phyloP scores from a whole-genome alignment of 1,140 invertebrate genomes.

The Galendromus occidentalis region DNA sequence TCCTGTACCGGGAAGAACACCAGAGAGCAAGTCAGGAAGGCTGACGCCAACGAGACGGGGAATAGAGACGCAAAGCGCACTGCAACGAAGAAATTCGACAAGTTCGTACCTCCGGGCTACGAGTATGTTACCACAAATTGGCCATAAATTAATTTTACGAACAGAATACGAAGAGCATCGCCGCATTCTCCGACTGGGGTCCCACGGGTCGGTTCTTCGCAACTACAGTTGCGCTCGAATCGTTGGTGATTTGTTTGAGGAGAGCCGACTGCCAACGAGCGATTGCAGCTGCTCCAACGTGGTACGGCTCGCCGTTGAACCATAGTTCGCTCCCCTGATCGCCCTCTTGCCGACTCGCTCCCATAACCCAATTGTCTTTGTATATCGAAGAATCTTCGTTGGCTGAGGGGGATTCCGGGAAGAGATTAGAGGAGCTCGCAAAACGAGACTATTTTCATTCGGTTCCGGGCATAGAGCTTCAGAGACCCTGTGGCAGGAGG shows the following conservation, averaged over 20 bases:
- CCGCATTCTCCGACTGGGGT: neutral
- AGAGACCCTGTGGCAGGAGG: no score
- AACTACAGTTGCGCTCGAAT: neutral
- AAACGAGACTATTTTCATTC: no score
- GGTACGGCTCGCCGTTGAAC: conserved; percentile 18
- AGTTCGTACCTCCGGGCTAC: no score
- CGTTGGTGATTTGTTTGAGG: neutral
- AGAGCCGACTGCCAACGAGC: conserved; percentile 14
- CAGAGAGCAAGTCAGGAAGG: conserved; percentile 18
- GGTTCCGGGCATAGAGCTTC: no score
- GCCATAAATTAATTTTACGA: neutral
- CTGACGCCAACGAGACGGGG: conserved; percentile 15
- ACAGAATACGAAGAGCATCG: neutral
- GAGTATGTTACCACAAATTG: no score
- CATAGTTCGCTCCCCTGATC: neutral
- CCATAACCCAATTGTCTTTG: neutral
- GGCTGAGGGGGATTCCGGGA: neutral
- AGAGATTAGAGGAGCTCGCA: no score
- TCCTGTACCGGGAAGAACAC: conserved; percentile 20
- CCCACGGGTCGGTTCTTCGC: neutral
- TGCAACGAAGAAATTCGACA: neutral
- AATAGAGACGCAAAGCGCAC: neutral
- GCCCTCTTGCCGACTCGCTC: neutral
- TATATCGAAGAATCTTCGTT: neutral
- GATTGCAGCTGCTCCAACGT: conserved; percentile 13